Evolutionary conservation across 2,888 invertebrate species (phyloP), one percentile per base, ranked within the genome.

Genomic region (Agapostemon virescens): DNA sequence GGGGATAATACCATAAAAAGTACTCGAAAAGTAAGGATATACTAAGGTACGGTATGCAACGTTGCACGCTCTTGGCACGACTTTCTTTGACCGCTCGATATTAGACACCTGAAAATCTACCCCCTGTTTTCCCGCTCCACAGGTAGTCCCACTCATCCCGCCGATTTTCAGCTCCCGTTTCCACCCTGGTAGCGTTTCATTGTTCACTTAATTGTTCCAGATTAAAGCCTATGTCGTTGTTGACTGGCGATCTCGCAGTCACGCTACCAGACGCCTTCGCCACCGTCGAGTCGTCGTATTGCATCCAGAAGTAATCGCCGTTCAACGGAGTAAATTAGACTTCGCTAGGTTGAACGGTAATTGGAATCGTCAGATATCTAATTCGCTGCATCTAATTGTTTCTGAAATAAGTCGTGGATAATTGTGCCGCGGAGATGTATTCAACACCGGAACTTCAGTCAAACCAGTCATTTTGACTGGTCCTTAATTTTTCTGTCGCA

Each of bases 141-240:
- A 79, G 66, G 58, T 63, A 73, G 64, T 23, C 26, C 17, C 40
- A 23, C 30, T 26, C 49, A n/a, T 20, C 63, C 49, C 38, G 77
- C 67, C 23, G 38, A 74, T 79, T n/a, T 75, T 36, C 52, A 26
- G 63, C 64, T 61, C 23, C 55, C 40, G 55, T 74, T 82, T 40
- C 52, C 64, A 68, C 5, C 17, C 26, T 40, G 17, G 5, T 26
- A 33, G 33, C 33, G 61, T 26, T n/a, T 64, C 45, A 64, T 77
- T 81, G 66, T 73, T 77, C 30, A 49, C 15, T 74, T 81, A 77
- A 74, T 77, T 69, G 42, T 26, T 5, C 23, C 36, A 42, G 64
- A 73, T 72, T 66, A 58, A 64, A 73, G 69, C 73, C 66, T 15
- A 15, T 55, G 49, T 42, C 40, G 68, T 26, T 33, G 69, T 61